Percentiles rank a stretch among this genome's conserved stretches.
Conservation (phyloP, 1,140 invertebrate species). For the Sipha flava region DNA sequence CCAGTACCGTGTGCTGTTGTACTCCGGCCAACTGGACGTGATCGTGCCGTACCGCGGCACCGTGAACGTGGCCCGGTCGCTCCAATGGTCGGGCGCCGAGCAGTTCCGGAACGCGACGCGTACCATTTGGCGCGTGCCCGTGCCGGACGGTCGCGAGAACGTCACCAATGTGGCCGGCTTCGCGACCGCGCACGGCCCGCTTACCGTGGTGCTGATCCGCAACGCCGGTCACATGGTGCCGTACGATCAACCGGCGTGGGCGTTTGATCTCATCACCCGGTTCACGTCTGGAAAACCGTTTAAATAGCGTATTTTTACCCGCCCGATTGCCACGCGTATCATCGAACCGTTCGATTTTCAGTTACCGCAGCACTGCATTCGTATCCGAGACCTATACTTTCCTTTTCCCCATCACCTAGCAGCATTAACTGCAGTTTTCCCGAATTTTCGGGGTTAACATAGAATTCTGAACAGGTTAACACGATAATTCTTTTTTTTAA, state of each 20-base stretch:
- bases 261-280: slow-evolving; percentile 63
- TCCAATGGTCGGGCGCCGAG: slow-evolving; percentile 58
- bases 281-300: slow-evolving; percentile 56
- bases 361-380: too few relatives aligned
- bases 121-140: slow-evolving; percentile 38
- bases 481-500: too few relatives aligned
- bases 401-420: too few relatives aligned
- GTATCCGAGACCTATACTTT: too few relatives aligned
- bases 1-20: slow-evolving; percentile 61
- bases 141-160: neutral
- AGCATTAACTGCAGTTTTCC: too few relatives aligned
- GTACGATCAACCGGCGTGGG: slow-evolving; percentile 68
- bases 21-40: slow-evolving; percentile 70
- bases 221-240: slow-evolving; percentile 80
- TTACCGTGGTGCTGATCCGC: slow-evolving; percentile 70
- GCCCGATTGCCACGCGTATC: too few relatives aligned
- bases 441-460: too few relatives aligned
- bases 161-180: slow-evolving; percentile 34
- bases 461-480: too few relatives aligned
- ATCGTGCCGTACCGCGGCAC: slow-evolving; percentile 74
- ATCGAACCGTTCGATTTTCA: too few relatives aligned
- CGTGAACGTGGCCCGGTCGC: slow-evolving; percentile 52
- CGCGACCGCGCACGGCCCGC: slow-evolving; percentile 44
- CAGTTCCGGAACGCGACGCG: slow-evolving; percentile 56
- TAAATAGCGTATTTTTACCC: too few relatives aligned